Evolutionary conservation across 2,797 vertebrate species (phyloP), one percentile per base, ranked within the genome.

Genomic region (Clarias platycephalus): DNA sequence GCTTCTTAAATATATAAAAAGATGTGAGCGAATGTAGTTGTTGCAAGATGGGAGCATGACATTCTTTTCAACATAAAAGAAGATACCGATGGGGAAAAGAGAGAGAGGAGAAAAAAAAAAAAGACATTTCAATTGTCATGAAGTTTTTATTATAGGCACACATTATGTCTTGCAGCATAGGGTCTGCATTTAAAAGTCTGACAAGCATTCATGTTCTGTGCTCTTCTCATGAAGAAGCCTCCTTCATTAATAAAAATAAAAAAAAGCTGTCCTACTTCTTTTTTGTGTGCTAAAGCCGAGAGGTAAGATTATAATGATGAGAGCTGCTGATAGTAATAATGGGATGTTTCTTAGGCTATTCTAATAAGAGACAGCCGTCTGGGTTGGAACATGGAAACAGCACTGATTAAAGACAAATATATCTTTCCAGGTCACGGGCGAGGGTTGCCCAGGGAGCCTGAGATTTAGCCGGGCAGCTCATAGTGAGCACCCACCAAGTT

Each of bases 371-470:
- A 62, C 84, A 55, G 79, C 60, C 49, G n/a, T 80, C 62, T 80
- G 62, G 62, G 4, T 3, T 53, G n/a, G n/a, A 64, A 55, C 62
- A 31, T 26, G 44, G 64, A 75, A 84, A 88, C 85, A 86, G 82
- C 77, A 63, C 88, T 82, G 87, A 90, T 89, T 88, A 89, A 89
- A 86, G 84, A 85, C 85, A 89, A 90, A 90, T 88, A 89, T 82
- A 83, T 71, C 68, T 88, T 85, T 82, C 64, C 62, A 71, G 86
- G 83, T 66, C 77, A 75, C 22, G 53, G 55, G 58, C 70, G 63
- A 53, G 66, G 34, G 80, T 72, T 71, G 84, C 79, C 84, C 60
- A 71, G 80, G 13, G 82, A 84, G 44, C n/a, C 60, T 84, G 87
- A 89, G 87, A 86, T 88, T 88, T 89, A 83, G 80, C 86, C 18